Evolutionary conservation across 2,888 invertebrate genomes (phyloP).

Genomic region (Mythimna impura): DNA sequence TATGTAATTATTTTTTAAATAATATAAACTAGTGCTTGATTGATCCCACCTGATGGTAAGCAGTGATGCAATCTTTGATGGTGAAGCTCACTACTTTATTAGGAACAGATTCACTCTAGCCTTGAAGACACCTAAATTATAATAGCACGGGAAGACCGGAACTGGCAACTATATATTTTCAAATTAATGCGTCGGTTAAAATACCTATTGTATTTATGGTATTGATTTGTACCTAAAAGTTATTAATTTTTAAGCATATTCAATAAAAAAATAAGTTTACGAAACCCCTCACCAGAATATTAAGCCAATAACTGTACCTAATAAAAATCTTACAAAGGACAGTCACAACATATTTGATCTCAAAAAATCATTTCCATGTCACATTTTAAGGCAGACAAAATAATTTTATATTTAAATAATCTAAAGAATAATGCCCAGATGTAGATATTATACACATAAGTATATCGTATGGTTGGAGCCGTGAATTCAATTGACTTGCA

Average conservation of each 20-base stretch:
- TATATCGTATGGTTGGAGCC: conserved; percentile 28
- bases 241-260: background rate
- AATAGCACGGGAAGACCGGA: too few species aligned
- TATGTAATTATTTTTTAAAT: too few species aligned
- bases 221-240: background rate
- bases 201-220: background rate
- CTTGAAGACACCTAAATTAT: too few species aligned
- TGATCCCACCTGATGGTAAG: too few species aligned
- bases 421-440: conserved; percentile 41
- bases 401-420: conserved; percentile 71
- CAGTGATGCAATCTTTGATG: too few species aligned
- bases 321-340: background rate
- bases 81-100: too few species aligned
- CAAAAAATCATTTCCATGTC: conserved; percentile 24
- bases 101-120: too few species aligned
- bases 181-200: too few species aligned
- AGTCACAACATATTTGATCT: background rate
- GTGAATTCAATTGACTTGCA: conserved; percentile 60
- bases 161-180: too few species aligned
- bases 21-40: too few species aligned
- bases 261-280: background rate
- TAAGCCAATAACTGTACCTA: background rate
- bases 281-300: background rate
- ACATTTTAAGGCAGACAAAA: conserved; percentile 48
- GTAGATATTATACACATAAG: conserved; percentile 14